Base-by-base conservation (phyloP, 2,888 invertebrate genomes). In the Pammene aurita region DNA sequence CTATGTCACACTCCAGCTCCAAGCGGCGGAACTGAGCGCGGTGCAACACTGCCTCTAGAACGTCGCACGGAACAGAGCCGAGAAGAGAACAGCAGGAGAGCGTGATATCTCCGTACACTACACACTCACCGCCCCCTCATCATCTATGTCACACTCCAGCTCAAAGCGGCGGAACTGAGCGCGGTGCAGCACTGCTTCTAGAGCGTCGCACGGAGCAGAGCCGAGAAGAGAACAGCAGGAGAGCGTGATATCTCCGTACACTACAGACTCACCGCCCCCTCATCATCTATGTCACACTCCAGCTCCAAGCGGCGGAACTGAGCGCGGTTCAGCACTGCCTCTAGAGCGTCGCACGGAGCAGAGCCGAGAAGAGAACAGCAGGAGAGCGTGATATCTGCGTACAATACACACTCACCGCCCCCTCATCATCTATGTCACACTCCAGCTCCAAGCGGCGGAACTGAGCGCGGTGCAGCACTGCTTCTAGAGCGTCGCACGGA, bases 161-260 rank as follows among this genome's bases (percentile, higher is more conserved):
- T 96, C 95, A 64, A 96, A 82, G 72, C 93, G 89, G 60, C 94
- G 86, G 87, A 96, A 96, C 85, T 96, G 96, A 66, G 96, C 95
- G 83, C 96, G 93, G 81, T 96, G 94, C 71, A 98, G 94, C 70
- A 98, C 93, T 76, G 97, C 96, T 85, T 98, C 98, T 62, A 98
- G 86, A 14, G 97, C 95, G 90, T 98, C 97, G 73, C 95, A 95
- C 69, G 94, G 93, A 76, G 94, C 93, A 73, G 94, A 88, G 72
- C 95, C 94, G 72, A 96, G 87, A 73, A 94, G 90, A 73, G 94
- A 93, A 69, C 91, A 90, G 56, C 81, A 94, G 94, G 91, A 77
- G 86, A 93, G 82, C 89, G 94, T 71, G 62, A 96, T 91, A 56
- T n/a, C 94, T 90, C 13, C 94, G 93, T 26, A 26, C 26, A 26